phyloP scores from a whole-genome alignment of 2,888 invertebrate species.

The Luffia ferchaultella region DNA sequence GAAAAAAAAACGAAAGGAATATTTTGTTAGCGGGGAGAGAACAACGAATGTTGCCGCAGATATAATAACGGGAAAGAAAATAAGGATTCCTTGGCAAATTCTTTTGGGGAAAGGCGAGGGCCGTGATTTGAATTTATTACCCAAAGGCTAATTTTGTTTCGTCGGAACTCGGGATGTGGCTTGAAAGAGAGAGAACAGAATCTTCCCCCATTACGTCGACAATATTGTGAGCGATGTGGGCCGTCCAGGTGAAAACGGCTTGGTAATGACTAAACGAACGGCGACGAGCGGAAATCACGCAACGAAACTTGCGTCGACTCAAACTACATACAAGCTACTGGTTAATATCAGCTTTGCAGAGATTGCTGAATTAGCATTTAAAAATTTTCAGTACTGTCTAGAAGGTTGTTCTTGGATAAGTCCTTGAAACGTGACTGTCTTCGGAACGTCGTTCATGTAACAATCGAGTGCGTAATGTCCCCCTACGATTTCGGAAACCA shows the following conservation, averaged over 20 bases:
- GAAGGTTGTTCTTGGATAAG: too few species aligned
- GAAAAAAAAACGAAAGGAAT: background rate
- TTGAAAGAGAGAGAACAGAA: conserved; percentile 19
- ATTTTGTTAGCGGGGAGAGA: conserved; percentile 8
- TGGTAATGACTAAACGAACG: too few species aligned
- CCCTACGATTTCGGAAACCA: too few species aligned
- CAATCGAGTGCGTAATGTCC: too few species aligned
- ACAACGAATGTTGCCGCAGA: conserved; percentile 3
- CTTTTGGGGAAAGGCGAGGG: conserved; percentile 48
- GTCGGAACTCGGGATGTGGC: conserved; percentile 32
- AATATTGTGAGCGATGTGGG: conserved; percentile 39
- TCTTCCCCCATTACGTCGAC: conserved; percentile 30
- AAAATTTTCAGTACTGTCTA: too few species aligned
- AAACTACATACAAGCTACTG: too few species aligned
- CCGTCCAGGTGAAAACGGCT: too few species aligned
- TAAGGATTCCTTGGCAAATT: conserved; percentile 53
- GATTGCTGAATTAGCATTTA: too few species aligned
- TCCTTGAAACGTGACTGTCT: too few species aligned
- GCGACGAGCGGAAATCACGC: background rate
- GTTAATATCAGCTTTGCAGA: too few species aligned
- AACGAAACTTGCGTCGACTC: background rate
- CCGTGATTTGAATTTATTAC: conserved; percentile 63
- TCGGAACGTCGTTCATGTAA: too few species aligned
- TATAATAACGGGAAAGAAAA: conserved; percentile 51
- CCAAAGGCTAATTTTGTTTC: conserved; percentile 57